Evolutionary conservation across 1,140 invertebrate species (phyloP).

Genomic region (Zaprionus ghesquierei): DNA sequence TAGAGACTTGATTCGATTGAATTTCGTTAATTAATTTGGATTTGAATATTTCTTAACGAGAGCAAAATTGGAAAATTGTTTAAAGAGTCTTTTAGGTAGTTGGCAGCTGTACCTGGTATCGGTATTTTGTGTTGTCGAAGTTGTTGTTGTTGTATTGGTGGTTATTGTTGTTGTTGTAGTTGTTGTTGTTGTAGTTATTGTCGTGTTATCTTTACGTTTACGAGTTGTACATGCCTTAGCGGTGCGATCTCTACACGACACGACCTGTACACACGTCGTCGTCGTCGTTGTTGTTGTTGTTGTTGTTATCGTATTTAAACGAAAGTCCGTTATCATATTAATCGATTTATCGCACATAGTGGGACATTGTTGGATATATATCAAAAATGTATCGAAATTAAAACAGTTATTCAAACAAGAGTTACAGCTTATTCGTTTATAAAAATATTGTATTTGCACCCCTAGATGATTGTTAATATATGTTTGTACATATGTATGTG

Average conservation of each 20-base stretch:
- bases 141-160: constrained; percentile 62
- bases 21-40: constrained; percentile 30
- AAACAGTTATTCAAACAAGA: constrained; percentile 4
- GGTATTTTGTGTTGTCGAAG: constrained; percentile 77
- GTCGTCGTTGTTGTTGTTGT: background rate
- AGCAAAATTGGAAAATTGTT: constrained; percentile 68
- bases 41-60: constrained; percentile 50
- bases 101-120: constrained; percentile 73
- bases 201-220: constrained; percentile 76
- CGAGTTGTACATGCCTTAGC: constrained; percentile 76
- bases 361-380: background rate
- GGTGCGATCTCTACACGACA: constrained; percentile 76
- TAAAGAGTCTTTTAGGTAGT: constrained; percentile 44
- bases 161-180: constrained; percentile 30
- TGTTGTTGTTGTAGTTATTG: constrained; percentile 65
- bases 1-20: constrained; percentile 48
- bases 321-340: constrained; percentile 15
- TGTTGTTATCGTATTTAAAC: constrained; percentile 11
- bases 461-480: constrained; percentile 1
- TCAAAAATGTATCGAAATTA: constrained; percentile 14
- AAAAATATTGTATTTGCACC: background rate
- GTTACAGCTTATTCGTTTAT: background rate
- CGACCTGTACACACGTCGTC: constrained; percentile 63
- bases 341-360: constrained; percentile 14
- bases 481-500: background rate